A percentile compares a stretch with the other conserved stretches of the same genome.
Evolutionary conservation across 2,797 vertebrate genomes (phyloP).

Genomic region (Microtus californicus): DNA sequence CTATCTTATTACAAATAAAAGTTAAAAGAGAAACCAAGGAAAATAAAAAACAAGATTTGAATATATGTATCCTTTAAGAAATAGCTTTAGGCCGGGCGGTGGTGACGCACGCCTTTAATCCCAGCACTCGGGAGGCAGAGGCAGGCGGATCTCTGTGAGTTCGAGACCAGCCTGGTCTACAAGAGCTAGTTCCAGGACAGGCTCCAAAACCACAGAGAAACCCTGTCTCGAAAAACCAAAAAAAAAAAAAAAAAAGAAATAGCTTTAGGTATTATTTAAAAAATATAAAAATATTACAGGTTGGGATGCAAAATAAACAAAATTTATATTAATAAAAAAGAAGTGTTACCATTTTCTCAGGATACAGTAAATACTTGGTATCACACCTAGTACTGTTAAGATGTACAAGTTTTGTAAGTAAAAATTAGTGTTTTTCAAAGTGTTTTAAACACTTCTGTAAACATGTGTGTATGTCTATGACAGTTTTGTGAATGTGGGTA

Average conservation of each 20-base stretch:
- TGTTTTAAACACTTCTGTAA: not conserved
- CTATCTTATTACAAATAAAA: not conserved
- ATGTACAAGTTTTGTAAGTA: not conserved
- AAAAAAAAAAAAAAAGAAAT: too few species aligned
- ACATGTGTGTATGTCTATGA: not conserved
- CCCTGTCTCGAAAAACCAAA: too few species aligned
- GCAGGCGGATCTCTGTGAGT: too few species aligned
- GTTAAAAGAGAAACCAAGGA: not conserved
- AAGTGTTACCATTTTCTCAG: not conserved
- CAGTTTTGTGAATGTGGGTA: not conserved
- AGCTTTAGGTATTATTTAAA: not conserved
- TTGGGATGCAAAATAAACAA: not conserved
- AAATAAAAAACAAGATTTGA: not conserved
- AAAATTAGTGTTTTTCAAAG: not conserved
- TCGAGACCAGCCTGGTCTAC: too few species aligned
- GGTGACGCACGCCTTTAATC: too few species aligned
- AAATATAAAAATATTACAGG: not conserved
- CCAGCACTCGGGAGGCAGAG: too few species aligned
- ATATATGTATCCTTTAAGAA: not conserved
- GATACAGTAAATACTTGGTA: not conserved
- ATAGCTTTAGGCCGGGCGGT: too few species aligned
- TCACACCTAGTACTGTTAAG: not conserved
- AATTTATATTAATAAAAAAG: not conserved
- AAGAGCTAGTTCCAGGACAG: too few species aligned
- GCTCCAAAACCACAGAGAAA: too few species aligned